Conservation (phyloP, 2,797 vertebrate species). For the Apogon talboti region DNA sequence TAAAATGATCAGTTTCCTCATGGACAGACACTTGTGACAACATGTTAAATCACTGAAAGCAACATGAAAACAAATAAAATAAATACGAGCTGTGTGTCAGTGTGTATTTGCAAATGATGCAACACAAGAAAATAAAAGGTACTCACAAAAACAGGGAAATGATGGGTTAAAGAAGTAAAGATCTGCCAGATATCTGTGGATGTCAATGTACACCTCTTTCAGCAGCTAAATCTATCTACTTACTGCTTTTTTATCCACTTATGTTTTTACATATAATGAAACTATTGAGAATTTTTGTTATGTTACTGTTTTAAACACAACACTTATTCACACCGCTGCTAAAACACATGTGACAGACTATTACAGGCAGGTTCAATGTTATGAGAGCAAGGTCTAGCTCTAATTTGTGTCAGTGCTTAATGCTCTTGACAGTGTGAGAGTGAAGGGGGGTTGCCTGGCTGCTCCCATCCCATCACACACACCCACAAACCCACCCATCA, state of each 20-base stretch:
- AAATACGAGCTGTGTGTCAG: constrained; percentile 8
- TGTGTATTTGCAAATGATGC: not conserved
- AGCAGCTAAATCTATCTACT: too few relatives aligned
- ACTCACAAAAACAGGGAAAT: not conserved
- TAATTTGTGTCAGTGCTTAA: constrained; percentile 18
- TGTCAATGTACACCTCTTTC: too few relatives aligned
- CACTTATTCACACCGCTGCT: not conserved
- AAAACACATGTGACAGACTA: not conserved
- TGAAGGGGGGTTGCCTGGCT: not conserved
- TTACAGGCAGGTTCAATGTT: constrained; percentile 21
- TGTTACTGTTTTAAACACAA: too few relatives aligned
- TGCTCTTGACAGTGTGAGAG: constrained; percentile 40
- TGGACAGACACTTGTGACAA: constrained; percentile 53
- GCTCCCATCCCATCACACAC: constrained; percentile 19
- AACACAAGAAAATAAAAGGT: constrained; percentile 18
- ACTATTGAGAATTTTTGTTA: too few relatives aligned
- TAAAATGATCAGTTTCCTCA: constrained; percentile 67
- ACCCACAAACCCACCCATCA: constrained; percentile 28
- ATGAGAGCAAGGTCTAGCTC: constrained; percentile 25
- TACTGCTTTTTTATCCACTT: too few relatives aligned
- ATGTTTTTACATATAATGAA: too few relatives aligned
- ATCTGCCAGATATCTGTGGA: too few relatives aligned
- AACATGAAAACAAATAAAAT: constrained; percentile 19
- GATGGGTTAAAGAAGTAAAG: not conserved
- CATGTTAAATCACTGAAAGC: constrained; percentile 28